A percentile compares a stretch with the other conserved stretches of the same genome.
These are phyloP conservation scores for Oophaga pumilio DNA, from an alignment of 2,113 vertebrate species.

Conservation along the genomic window DNA sequence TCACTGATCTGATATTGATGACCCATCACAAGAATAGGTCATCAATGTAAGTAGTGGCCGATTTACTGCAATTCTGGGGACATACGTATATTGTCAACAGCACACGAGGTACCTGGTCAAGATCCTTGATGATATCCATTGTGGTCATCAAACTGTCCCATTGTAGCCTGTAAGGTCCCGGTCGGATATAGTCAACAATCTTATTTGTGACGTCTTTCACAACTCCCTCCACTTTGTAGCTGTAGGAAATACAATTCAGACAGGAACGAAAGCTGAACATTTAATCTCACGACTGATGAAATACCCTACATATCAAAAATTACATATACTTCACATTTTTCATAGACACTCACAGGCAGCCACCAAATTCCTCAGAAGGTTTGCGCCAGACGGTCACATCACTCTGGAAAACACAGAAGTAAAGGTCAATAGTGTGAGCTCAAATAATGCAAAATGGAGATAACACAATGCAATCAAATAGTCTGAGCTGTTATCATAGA, in stretches of 20 bases:
- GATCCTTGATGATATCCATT: constrained; percentile 79
- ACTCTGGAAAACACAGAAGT: constrained; percentile 71
- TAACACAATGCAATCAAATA: background rate
- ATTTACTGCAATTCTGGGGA: too few relatives aligned
- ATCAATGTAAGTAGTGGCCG: too few relatives aligned
- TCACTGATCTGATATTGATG: too few relatives aligned
- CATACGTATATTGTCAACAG: too few relatives aligned
- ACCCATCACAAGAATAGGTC: too few relatives aligned
- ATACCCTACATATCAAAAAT: background rate
- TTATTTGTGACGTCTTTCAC: constrained; percentile 71
- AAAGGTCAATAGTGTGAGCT: background rate
- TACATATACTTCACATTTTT: background rate
- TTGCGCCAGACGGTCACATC: constrained; percentile 83
- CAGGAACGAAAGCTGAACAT: background rate
- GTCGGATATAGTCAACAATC: constrained; percentile 81
- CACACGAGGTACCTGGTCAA: constrained; percentile 74
- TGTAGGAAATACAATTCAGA: constrained; percentile 61
- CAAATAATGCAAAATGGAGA: background rate
- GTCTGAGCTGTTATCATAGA: background rate
- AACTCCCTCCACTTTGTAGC: constrained; percentile 83
- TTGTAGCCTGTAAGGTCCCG: constrained; percentile 77
- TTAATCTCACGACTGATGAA: background rate
- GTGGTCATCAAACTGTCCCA: constrained; percentile 87
- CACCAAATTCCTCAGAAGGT: constrained; percentile 81
- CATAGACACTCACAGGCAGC: constrained; percentile 80